Conservation (phyloP, 37 sponge, comb jelly and placozoan species). For the Hormiphora californensis region DNA sequence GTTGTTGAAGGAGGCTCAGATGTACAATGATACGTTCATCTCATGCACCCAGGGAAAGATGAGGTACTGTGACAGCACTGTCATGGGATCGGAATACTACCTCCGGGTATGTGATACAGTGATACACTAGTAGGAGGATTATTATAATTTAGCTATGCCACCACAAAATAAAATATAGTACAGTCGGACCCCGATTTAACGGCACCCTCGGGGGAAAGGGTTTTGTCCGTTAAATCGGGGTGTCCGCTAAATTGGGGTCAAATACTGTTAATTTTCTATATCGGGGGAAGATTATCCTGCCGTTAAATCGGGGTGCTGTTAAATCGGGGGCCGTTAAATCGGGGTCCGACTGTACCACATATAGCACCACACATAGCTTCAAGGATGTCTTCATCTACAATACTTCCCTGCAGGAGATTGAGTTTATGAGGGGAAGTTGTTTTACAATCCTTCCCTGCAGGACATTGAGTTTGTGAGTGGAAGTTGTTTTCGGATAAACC, state of each 20-base stretch:
- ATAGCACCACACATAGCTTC: too few species aligned
- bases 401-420: neutral
- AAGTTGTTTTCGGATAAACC: slow-evolving; percentile 1
- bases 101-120: neutral
- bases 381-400: too few species aligned
- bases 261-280: too few species aligned
- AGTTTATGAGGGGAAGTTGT: neutral
- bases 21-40: slow-evolving; percentile 26
- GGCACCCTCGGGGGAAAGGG: too few species aligned
- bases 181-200: too few species aligned
- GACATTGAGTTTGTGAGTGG: neutral
- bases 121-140: neutral
- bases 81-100: neutral
- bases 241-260: too few species aligned
- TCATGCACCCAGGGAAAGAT: neutral
- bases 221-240: too few species aligned
- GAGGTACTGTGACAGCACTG: slow-evolving; percentile 10
- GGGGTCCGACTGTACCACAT: too few species aligned
- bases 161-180: neutral
- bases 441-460: too few species aligned
- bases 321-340: too few species aligned
- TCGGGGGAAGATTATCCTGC: too few species aligned
- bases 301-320: too few species aligned
- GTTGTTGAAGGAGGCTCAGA: neutral
- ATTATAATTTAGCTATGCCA: neutral